A percentile compares a stretch with the other conserved stretches of the same genome.
Conservation (phyloP, 2,888 invertebrate genomes). For the Protonemura montana region DNA sequence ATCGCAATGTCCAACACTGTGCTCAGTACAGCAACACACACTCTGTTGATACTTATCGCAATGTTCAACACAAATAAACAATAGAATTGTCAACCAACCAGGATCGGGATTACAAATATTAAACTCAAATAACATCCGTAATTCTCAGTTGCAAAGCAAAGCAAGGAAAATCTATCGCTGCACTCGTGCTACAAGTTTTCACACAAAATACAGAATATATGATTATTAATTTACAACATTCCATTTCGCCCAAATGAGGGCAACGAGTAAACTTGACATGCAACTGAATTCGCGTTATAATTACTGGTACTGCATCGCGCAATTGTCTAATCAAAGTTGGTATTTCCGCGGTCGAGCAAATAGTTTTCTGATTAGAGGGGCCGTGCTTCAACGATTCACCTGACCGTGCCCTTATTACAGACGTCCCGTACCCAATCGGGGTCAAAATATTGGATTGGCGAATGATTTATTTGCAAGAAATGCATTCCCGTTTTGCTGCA, state of each 20-base stretch:
- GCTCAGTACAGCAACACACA: no score
- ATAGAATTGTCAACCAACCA: neutral
- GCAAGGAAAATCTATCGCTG: neutral
- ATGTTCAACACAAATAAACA: neutral
- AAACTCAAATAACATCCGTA: neutral
- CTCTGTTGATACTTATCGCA: neutral
- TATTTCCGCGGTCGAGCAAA: neutral
- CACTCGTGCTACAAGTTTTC: neutral
- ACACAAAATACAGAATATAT: neutral
- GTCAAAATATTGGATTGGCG: no score
- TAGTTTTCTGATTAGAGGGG: neutral
- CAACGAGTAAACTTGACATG: no score
- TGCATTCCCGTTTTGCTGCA: neutral
- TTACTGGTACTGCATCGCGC: neutral
- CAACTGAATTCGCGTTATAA: no score
- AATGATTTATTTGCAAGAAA: neutral
- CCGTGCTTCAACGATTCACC: no score
- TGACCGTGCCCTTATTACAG: no score
- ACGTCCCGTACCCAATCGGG: no score
- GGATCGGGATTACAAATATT: neutral
- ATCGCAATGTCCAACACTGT: no score
- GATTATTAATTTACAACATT: neutral
- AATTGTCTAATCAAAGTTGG: neutral
- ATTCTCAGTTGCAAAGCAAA: neutral
- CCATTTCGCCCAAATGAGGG: neutral